phyloP scores from a whole-genome alignment of 2,113 vertebrate genomes.

The Tor tambroides region DNA sequence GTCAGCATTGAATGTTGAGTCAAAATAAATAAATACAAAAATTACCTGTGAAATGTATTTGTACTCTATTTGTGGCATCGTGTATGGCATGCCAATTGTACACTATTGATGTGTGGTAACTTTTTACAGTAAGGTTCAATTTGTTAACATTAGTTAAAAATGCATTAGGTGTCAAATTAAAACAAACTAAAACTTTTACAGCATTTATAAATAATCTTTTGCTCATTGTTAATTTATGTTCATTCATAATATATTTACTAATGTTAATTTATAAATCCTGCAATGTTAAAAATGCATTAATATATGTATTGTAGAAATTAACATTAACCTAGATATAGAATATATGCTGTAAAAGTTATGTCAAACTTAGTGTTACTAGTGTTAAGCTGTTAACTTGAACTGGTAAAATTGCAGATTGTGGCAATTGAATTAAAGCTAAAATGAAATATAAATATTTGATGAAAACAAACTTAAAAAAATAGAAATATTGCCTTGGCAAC shows the following conservation, averaged over 20 bases:
- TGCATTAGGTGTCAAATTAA: neutral
- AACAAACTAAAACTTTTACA: neutral
- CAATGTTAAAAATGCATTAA: conserved; percentile 8
- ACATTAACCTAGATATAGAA: neutral
- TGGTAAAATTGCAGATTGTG: neutral
- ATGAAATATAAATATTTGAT: no score
- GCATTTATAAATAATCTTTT: neutral
- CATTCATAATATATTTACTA: conserved; percentile 2
- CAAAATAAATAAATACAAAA: neutral
- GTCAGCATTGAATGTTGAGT: neutral
- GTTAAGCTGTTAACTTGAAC: neutral
- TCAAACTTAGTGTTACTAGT: neutral
- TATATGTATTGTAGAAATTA: neutral
- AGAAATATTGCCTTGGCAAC: no score
- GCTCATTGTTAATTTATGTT: neutral
- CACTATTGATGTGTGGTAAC: neutral
- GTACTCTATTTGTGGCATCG: neutral
- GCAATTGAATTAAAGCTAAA: neutral
- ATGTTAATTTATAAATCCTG: neutral
- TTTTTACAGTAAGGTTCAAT: neutral
- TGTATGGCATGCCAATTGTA: neutral
- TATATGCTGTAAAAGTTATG: neutral
- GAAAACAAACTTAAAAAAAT: no score
- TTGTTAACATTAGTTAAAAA: neutral
- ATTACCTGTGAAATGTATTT: neutral